Evolutionary conservation across 1,140 invertebrate species (phyloP).

Genomic region (Sycophaga agraensis): DNA sequence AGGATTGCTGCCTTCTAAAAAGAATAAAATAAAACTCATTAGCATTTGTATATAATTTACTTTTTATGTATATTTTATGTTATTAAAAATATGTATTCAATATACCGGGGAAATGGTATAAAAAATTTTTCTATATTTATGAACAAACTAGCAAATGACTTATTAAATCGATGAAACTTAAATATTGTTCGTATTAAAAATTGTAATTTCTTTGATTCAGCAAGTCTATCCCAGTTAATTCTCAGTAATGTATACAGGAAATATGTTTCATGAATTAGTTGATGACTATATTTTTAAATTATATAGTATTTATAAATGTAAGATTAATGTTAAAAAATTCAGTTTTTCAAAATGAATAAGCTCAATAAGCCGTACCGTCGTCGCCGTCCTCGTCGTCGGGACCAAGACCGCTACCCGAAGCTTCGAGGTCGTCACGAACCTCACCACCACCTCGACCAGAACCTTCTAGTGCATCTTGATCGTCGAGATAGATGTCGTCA

Average conservation of each 20-base stretch:
- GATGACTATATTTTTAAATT: too few species aligned
- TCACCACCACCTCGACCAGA: slow-evolving; percentile 56
- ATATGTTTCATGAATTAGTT: too few species aligned
- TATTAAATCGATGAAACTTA: too few species aligned
- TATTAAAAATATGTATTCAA: too few species aligned
- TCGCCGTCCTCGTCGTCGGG: slow-evolving; percentile 68
- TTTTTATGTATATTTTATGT: neutral
- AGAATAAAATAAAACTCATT: neutral
- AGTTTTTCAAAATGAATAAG: neutral
- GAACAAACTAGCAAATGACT: too few species aligned
- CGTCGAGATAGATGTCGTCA: slow-evolving; percentile 57
- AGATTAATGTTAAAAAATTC: neutral
- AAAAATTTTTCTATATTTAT: too few species aligned
- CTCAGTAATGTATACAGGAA: too few species aligned
- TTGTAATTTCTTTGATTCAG: too few species aligned
- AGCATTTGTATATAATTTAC: neutral
- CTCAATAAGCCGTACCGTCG: slow-evolving; percentile 36
- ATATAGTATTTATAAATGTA: neutral
- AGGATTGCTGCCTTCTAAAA: slow-evolving; percentile 48
- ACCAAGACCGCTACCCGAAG: slow-evolving; percentile 70
- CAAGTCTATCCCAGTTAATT: too few species aligned
- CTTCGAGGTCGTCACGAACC: slow-evolving; percentile 66
- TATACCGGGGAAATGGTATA: too few species aligned
- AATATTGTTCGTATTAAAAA: too few species aligned
- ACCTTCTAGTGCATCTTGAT: slow-evolving; percentile 56